phyloP scores from a whole-genome alignment of 2,888 invertebrate genomes.

The Lithosia quadra region DNA sequence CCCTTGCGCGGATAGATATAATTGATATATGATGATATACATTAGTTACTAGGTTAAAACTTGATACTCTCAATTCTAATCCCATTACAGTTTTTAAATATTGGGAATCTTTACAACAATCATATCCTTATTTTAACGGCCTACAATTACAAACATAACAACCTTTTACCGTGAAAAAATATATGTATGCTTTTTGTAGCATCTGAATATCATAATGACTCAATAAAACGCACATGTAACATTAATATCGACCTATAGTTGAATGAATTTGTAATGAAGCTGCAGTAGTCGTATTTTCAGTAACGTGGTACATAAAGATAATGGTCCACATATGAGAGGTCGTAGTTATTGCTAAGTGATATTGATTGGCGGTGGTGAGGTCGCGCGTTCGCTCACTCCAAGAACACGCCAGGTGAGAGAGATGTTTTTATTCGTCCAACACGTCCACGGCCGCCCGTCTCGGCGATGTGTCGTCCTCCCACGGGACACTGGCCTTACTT shows the following conservation, averaged over 20 bases:
- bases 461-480: conserved; percentile 81
- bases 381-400: conserved; percentile 54
- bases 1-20: conserved; percentile 27
- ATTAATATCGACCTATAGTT: conserved; percentile 1
- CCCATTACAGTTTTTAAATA: neutral
- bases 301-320: conserved; percentile 66
- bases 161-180: neutral
- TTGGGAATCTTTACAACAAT: neutral
- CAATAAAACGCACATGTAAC: neutral
- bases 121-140: neutral
- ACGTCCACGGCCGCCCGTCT: conserved; percentile 79
- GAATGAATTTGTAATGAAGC: conserved; percentile 51
- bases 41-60: conserved; percentile 13
- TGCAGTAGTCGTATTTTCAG: conserved; percentile 61
- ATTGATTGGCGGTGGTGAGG: conserved; percentile 76
- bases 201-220: neutral
- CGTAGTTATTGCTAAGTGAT: conserved; percentile 79
- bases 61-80: neutral
- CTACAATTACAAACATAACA: neutral
- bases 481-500: conserved; percentile 85
- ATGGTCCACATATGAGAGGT: conserved; percentile 70
- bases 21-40: conserved; percentile 11
- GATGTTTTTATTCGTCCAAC: conserved; percentile 84
- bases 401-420: conserved; percentile 72
- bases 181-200: neutral